phyloP scores from a whole-genome alignment of 2,113 vertebrate species.

The Campylomormyrus tamandua region DNA sequence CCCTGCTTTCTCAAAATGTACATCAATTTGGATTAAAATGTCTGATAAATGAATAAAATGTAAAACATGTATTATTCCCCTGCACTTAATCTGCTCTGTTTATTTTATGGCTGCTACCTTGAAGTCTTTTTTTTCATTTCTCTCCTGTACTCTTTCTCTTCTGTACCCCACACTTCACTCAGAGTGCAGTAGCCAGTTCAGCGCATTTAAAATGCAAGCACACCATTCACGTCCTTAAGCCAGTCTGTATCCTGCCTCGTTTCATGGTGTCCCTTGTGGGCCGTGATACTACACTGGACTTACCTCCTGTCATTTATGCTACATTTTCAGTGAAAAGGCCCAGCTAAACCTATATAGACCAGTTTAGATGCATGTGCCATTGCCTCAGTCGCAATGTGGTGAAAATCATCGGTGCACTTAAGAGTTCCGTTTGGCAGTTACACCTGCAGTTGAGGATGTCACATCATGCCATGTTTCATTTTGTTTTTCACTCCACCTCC shows the following conservation, averaged over 20 bases:
- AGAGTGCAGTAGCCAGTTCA: not conserved
- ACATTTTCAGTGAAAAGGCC: not conserved
- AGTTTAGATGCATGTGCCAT: not conserved
- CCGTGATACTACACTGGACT: not conserved
- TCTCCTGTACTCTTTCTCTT: not conserved
- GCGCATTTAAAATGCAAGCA: not conserved
- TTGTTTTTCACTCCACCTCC: not conserved
- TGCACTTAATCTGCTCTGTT: not conserved
- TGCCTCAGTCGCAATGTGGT: not conserved
- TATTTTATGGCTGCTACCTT: not conserved
- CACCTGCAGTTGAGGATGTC: not conserved
- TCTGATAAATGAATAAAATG: not conserved
- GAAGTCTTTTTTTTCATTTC: not conserved
- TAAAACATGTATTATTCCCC: not conserved
- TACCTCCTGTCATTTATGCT: not conserved
- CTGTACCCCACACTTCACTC: not conserved
- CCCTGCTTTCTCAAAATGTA: not conserved
- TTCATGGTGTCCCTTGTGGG: not conserved
- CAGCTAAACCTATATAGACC: not conserved
- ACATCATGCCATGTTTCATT: not conserved
- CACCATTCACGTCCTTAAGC: not conserved
- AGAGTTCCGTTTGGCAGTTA: not conserved
- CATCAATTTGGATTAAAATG: not conserved
- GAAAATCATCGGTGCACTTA: not conserved
- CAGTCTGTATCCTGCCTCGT: not conserved